Base-by-base conservation (phyloP, 2,797 vertebrate genomes). In the Semotilus atromaculatus region DNA sequence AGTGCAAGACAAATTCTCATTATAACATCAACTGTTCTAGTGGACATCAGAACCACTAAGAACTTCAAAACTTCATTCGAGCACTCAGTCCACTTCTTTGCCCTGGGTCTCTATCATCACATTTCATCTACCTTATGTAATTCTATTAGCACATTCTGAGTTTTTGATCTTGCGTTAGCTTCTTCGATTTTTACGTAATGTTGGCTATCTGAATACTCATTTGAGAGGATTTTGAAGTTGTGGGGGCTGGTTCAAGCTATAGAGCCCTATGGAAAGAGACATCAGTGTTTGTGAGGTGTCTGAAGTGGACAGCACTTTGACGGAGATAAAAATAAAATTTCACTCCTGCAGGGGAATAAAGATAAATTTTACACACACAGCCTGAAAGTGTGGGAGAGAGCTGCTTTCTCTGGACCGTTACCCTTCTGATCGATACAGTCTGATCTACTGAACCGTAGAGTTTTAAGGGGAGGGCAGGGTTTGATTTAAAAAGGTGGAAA, bases 201-300 rank as follows among this genome's bases (percentile, higher is more conserved):
- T 29, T 31, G 45, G 16, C 45, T 23, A 48, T 81, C 45, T 70
- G 64, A 68, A 13, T 81, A 80, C 55, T 81, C 31, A 51, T 53
- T 70, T 26, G 23, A 40, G 66, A 55, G 23, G 31, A 68, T 53
- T 70, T 53, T 80, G 31, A 62, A 21, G 26, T 14, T 31, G 58
- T 45, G 9, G 53, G 58, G 45, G 79, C 64, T 70, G 23, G 21
- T 55, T 81, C 5, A 81, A 70, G 64, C 34, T 38, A n/a, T 34
- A 80, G 16, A 80, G 62, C 43, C 43, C 21, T n/a, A 29, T 38
- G 34, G 34, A 70, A 80, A 68, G 64, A 80, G 64, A 67, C 64
- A 80, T 68, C 78, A 68, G 43, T 53, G 34, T 64, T 79, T 79
- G 77, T 45, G 26, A 79, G 38, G 66, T 70, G 31, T 80, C 62